These are phyloP conservation scores for Magallana gigas DNA, from an alignment of 1,140 invertebrate genomes.

Conservation along the genomic window DNA sequence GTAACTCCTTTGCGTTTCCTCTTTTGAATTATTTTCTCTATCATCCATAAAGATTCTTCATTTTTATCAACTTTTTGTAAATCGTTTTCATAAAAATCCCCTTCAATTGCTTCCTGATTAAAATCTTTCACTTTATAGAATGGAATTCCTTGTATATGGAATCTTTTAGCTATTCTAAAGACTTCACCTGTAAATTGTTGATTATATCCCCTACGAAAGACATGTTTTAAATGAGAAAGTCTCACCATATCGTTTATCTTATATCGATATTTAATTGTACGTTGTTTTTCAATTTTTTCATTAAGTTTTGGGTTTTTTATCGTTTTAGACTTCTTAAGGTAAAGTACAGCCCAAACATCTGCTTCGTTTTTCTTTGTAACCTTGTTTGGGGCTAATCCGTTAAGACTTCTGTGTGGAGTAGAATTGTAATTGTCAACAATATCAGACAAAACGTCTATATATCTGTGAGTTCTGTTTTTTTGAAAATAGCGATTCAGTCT, in stretches of 20 bases:
- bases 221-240: slow-evolving; percentile 43
- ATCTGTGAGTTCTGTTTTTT: slow-evolving; percentile 39
- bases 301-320: not conserved
- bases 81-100: slow-evolving; percentile 41
- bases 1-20: not conserved
- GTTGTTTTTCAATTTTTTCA: not conserved
- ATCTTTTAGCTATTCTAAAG: not conserved
- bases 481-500: slow-evolving; percentile 46
- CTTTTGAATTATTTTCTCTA: slow-evolving; percentile 43
- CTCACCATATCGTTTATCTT: slow-evolving; percentile 42
- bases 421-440: slow-evolving; percentile 50
- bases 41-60: slow-evolving; percentile 35
- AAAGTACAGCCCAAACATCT: slow-evolving; percentile 45
- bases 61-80: slow-evolving; percentile 39
- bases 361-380: slow-evolving; percentile 44
- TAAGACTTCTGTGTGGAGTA: slow-evolving; percentile 42
- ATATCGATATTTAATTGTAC: slow-evolving; percentile 38
- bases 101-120: slow-evolving; percentile 27
- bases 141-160: slow-evolving; percentile 39
- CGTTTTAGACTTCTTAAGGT: not conserved
- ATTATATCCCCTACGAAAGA: slow-evolving; percentile 38
- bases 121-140: slow-evolving; percentile 48
- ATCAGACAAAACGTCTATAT: slow-evolving; percentile 42
- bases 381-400: slow-evolving; percentile 41
- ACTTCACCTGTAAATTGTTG: slow-evolving; percentile 40